phyloP scores from a whole-genome alignment of 2,797 vertebrate genomes.

The Girardinus metallicus region DNA sequence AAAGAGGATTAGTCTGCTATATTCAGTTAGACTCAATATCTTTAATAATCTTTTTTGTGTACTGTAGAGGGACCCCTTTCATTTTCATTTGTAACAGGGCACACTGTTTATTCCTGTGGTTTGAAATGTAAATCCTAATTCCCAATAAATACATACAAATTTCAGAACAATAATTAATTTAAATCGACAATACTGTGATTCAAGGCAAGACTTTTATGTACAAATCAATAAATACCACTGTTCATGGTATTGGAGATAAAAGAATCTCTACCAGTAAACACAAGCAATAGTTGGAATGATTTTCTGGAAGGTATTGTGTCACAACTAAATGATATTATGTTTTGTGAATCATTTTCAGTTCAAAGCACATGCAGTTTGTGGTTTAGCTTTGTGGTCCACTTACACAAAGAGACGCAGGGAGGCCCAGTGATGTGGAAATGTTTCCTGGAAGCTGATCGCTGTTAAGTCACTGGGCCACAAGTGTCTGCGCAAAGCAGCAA shows the following conservation, averaged over 20 bases:
- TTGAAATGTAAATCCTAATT: not conserved
- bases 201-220: not conserved
- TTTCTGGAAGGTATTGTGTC: conserved; percentile 28
- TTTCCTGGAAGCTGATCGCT: conserved; percentile 48
- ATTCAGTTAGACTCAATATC: conserved; percentile 19
- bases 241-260: not conserved
- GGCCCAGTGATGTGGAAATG: conserved; percentile 42
- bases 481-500: conserved; percentile 30
- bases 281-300: conserved; percentile 25
- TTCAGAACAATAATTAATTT: not conserved
- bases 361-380: conserved; percentile 29
- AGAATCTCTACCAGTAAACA: conserved; percentile 14
- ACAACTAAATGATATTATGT: conserved; percentile 25
- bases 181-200: not conserved
- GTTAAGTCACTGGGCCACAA: conserved; percentile 34
- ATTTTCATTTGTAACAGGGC: not conserved
- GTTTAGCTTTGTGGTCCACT: conserved; percentile 27
- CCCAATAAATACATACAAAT: not conserved
- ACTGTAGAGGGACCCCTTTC: not conserved
- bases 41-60: conserved; percentile 11
- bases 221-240: not conserved
- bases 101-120: not conserved
- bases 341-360: conserved; percentile 37
- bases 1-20: conserved; percentile 8
- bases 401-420: conserved; percentile 27